Conservation (phyloP, 1,140 invertebrate genomes). For the Sminthurides bifidus region DNA sequence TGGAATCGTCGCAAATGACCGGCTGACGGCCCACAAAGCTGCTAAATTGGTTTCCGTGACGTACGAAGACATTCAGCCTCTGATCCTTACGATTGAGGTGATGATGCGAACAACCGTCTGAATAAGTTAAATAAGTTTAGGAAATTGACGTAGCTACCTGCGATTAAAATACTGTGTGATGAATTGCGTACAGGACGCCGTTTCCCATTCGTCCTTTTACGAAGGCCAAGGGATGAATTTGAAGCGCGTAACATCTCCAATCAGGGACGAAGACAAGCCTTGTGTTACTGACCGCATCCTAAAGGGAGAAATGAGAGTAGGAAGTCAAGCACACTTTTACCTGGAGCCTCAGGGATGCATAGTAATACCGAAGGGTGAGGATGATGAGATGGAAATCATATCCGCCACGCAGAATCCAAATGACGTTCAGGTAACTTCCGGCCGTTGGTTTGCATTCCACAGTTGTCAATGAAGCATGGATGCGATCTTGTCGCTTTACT, state of each 20-base stretch:
- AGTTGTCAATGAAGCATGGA: no score
- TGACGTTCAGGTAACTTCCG: constrained; percentile 38
- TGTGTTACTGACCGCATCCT: constrained; percentile 30
- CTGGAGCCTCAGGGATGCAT: constrained; percentile 43
- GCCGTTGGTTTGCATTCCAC: no score
- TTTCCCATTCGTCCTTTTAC: constrained; percentile 35
- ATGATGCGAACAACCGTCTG: no score
- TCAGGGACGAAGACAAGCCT: constrained; percentile 33
- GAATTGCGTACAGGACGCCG: constrained; percentile 35
- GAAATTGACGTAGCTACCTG: no score
- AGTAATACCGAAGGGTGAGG: constrained; percentile 43
- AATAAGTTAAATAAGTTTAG: no score
- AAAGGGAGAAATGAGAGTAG: constrained; percentile 41
- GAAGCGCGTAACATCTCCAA: constrained; percentile 37
- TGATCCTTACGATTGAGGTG: constrained; percentile 41
- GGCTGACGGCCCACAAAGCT: constrained; percentile 35
- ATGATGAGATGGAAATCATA: constrained; percentile 45
- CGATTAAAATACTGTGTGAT: background rate
- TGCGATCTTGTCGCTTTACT: no score
- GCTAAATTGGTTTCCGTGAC: constrained; percentile 37
- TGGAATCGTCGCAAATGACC: constrained; percentile 37
- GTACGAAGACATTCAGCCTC: constrained; percentile 34
- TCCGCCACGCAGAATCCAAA: constrained; percentile 42
- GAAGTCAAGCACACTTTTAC: constrained; percentile 52
- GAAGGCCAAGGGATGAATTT: constrained; percentile 22